phyloP scores from a whole-genome alignment of 2,113 vertebrate genomes.

The Pedetes capensis region DNA sequence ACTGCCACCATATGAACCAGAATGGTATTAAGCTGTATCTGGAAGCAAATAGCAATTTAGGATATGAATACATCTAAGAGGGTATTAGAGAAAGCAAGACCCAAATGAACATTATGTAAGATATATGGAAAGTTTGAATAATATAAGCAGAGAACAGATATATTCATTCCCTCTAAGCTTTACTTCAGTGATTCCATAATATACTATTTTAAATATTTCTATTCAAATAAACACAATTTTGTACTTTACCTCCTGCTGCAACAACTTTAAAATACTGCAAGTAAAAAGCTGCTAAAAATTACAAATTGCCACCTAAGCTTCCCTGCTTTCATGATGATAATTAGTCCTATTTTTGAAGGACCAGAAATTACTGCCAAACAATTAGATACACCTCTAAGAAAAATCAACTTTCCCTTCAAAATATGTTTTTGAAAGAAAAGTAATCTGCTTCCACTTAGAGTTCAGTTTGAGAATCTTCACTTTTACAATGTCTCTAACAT shows the following conservation, averaged over 20 bases:
- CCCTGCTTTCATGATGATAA: slow-evolving; percentile 63
- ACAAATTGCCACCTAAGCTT: slow-evolving; percentile 67
- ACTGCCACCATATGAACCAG: neutral
- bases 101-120: neutral
- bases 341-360: slow-evolving; percentile 76
- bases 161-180: slow-evolving; percentile 1
- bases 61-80: neutral
- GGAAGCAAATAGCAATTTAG: neutral
- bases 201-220: slow-evolving; percentile 57
- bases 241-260: slow-evolving; percentile 72
- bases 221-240: slow-evolving; percentile 67
- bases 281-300: slow-evolving; percentile 73
- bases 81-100: neutral
- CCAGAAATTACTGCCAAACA: slow-evolving; percentile 73
- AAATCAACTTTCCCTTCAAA: slow-evolving; percentile 43
- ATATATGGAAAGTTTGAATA: neutral
- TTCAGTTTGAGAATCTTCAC: neutral
- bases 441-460: slow-evolving; percentile 35
- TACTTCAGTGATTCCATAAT: slow-evolving; percentile 29
- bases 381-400: slow-evolving; percentile 67
- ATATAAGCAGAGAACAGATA: neutral
- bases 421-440: slow-evolving; percentile 36
- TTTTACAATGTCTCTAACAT: slow-evolving; percentile 24
- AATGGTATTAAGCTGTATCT: neutral
- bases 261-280: slow-evolving; percentile 63